Evolutionary conservation across 2,113 vertebrate genomes (phyloP).

Genomic region (Pangasianodon hypophthalmus): DNA sequence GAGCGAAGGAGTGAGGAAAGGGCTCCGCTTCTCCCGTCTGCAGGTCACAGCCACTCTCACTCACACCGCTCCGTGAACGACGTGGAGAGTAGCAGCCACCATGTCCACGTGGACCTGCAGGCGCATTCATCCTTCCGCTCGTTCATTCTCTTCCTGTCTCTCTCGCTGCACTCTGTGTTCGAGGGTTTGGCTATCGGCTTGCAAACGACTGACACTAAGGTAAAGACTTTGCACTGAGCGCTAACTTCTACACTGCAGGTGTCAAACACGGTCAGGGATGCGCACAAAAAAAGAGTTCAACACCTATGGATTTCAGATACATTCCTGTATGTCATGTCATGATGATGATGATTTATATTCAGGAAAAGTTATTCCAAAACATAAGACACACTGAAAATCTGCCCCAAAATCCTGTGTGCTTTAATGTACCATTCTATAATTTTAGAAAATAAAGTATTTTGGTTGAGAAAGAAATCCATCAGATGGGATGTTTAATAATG

Average conservation of each 20-base stretch:
- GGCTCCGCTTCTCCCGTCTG: constrained; percentile 57
- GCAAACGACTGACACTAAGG: constrained; percentile 77
- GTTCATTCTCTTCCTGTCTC: constrained; percentile 84
- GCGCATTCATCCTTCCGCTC: constrained; percentile 81
- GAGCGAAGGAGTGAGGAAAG: constrained; percentile 61
- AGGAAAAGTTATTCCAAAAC: background rate
- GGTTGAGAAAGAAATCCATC: background rate
- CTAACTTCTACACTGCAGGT: background rate
- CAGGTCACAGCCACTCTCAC: constrained; percentile 50
- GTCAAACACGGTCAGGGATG: background rate
- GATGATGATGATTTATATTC: too few relatives aligned
- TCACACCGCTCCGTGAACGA: constrained; percentile 35
- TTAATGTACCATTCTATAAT: background rate
- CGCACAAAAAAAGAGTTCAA: background rate
- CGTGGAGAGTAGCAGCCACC: constrained; percentile 70
- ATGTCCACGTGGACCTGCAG: constrained; percentile 75
- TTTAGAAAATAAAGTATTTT: background rate
- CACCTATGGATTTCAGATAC: background rate
- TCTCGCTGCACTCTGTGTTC: constrained; percentile 87
- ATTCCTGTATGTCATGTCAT: background rate
- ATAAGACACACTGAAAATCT: background rate
- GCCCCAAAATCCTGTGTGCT: background rate
- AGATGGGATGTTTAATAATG: background rate
- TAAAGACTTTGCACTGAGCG: constrained; percentile 39
- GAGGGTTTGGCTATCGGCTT: constrained; percentile 88